These are phyloP conservation scores for Zaprionus ornatus DNA, from an alignment of 1,140 invertebrate genomes.

Conservation along the genomic window DNA sequence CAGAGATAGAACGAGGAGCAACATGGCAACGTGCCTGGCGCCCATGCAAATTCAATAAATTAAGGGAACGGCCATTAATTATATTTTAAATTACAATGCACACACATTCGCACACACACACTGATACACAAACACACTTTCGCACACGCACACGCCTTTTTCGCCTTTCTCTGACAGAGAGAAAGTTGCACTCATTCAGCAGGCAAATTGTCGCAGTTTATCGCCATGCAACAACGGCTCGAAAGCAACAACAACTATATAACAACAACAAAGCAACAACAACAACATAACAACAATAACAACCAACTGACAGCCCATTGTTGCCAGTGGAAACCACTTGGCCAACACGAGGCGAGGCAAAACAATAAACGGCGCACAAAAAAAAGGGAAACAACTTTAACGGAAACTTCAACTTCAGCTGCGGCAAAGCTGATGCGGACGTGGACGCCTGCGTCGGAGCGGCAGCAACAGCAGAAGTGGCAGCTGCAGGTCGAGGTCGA, in stretches of 20 bases:
- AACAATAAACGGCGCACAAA: constrained; percentile 29
- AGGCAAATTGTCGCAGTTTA: constrained; percentile 81
- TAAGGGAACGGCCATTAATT: constrained; percentile 79
- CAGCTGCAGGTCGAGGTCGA: constrained; percentile 12
- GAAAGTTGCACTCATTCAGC: constrained; percentile 72
- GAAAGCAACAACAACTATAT: constrained; percentile 16
- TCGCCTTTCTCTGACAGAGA: constrained; percentile 40
- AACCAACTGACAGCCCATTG: constrained; percentile 38
- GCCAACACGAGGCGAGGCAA: constrained; percentile 44
- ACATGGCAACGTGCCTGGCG: constrained; percentile 51
- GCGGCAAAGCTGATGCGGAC: background rate
- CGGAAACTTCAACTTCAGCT: constrained; percentile 58
- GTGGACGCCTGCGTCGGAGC: no score
- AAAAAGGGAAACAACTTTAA: constrained; percentile 46
- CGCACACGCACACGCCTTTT: constrained; percentile 5
- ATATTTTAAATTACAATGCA: constrained; percentile 81
- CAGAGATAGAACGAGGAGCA: constrained; percentile 39
- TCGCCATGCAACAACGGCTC: constrained; percentile 64
- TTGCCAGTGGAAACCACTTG: constrained; percentile 66
- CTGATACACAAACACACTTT: background rate
- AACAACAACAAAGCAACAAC: constrained; percentile 19
- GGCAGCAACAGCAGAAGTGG: background rate
- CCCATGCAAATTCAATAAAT: constrained; percentile 79
- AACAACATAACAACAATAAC: constrained; percentile 22
- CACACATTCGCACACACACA: constrained; percentile 45